Conservation (phyloP, 2,113 vertebrate genomes). For the Myotis lucifugus region DNA sequence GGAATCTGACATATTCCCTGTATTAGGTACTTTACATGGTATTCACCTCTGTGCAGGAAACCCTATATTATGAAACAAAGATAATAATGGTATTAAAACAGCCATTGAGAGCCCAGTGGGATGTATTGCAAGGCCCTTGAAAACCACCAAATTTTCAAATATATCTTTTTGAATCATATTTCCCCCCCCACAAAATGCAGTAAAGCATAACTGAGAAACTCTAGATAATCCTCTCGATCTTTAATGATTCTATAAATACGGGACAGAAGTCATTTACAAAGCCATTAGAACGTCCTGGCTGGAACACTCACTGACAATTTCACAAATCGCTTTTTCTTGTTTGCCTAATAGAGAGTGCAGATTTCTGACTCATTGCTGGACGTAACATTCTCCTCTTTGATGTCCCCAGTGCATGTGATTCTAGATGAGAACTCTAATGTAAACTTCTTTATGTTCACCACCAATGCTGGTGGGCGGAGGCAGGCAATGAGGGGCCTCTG, state of each 20-base stretch:
- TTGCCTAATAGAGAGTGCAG: neutral
- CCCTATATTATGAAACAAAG: neutral
- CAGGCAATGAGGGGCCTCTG: neutral
- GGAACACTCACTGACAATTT: constrained; percentile 4
- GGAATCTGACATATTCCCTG: neutral
- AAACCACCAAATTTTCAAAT: constrained; percentile 22
- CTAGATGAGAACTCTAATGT: neutral
- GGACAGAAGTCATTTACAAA: constrained; percentile 49
- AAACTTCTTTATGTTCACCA: neutral
- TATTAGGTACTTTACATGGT: neutral
- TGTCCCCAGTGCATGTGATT: neutral
- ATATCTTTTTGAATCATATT: constrained; percentile 38
- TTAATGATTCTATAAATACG: constrained; percentile 53
- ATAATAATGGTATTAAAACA: neutral
- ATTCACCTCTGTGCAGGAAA: neutral
- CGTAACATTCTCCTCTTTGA: neutral
- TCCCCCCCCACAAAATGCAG: neutral
- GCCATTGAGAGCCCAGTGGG: neutral
- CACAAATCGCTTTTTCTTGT: constrained; percentile 15
- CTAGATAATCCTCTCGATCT: constrained; percentile 22
- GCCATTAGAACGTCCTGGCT: constrained; percentile 46
- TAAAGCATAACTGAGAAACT: constrained; percentile 22
- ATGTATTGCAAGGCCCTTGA: neutral
- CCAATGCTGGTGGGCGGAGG: neutral
- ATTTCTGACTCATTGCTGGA: constrained; percentile 9